A percentile compares a stretch with the other conserved stretches of the same genome.
phyloP scores from a whole-genome alignment of 2,888 invertebrate species.

The Bedellia somnulentella region DNA sequence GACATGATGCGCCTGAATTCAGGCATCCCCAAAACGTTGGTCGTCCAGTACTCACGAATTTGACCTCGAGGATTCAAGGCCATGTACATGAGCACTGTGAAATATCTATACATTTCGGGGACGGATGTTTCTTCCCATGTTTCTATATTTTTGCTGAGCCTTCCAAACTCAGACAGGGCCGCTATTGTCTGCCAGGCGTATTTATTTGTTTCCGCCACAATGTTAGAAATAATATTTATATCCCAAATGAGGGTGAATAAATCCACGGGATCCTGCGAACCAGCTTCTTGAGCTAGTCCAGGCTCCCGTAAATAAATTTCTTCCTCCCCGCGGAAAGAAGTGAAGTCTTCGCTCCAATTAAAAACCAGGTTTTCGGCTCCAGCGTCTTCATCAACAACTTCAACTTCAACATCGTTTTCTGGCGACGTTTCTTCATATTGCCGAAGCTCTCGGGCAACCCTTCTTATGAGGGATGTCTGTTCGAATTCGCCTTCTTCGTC shows the following conservation, averaged over 20 bases:
- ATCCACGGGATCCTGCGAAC: background rate
- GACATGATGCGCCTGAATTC: slow-evolving; percentile 8
- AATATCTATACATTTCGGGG: slow-evolving; percentile 3
- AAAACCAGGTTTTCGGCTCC: background rate
- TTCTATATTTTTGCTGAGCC: background rate
- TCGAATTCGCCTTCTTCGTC: slow-evolving; percentile 2
- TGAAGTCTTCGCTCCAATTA: slow-evolving; percentile 2
- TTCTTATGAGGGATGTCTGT: slow-evolving; percentile 1
- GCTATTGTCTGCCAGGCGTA: slow-evolving; percentile 4
- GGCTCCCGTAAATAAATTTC: background rate
- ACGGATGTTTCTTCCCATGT: slow-evolving; percentile 2
- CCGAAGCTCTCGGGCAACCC: slow-evolving; percentile 3
- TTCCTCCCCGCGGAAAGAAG: background rate
- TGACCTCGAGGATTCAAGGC: slow-evolving; percentile 1
- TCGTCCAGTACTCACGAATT: slow-evolving; percentile 10
- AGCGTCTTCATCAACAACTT: no score
- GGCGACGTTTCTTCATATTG: slow-evolving; percentile 1
- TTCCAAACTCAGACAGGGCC: background rate
- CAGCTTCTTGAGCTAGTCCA: no score
- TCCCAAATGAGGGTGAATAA: slow-evolving; percentile 5
- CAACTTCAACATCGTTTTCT: no score
- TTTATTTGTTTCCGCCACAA: slow-evolving; percentile 4
- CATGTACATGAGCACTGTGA: slow-evolving; percentile 4
- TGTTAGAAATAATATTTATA: background rate
- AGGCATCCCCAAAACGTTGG: slow-evolving; percentile 9